phyloP scores from a whole-genome alignment of 2,113 vertebrate species.

The Sapajus apella region DNA sequence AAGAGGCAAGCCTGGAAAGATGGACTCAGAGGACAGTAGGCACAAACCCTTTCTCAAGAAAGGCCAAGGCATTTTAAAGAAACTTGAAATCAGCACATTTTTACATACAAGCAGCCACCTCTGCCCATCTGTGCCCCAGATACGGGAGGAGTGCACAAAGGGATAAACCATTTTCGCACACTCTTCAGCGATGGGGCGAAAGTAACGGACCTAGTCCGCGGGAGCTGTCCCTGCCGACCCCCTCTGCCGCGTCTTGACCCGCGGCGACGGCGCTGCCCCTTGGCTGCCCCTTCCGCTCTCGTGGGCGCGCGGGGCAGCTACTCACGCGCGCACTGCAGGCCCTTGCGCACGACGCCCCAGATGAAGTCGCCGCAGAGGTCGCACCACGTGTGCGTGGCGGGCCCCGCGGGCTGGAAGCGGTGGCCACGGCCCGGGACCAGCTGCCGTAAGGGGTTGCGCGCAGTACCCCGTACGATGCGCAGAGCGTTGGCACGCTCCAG shows the following conservation, averaged over 20 bases:
- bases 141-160: background rate
- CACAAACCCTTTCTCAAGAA: conserved; percentile 27
- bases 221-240: background rate
- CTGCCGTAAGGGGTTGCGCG: conserved; percentile 82
- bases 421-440: conserved; percentile 87
- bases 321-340: conserved; percentile 94
- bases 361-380: conserved; percentile 98
- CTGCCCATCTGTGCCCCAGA: background rate
- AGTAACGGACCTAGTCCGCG: background rate
- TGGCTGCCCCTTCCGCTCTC: conserved; percentile 1
- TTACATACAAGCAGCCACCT: background rate
- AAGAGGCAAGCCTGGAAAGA: conserved; percentile 10
- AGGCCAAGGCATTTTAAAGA: conserved; percentile 13
- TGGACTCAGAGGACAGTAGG: background rate
- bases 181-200: background rate
- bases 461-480: conserved; percentile 89
- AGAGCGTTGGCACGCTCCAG: conserved; percentile 92
- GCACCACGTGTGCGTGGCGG: conserved; percentile 93
- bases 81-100: conserved; percentile 20
- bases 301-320: conserved; percentile 72
- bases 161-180: background rate
- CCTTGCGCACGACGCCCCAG: conserved; percentile 95
- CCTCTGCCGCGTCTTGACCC: background rate
- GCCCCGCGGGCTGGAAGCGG: conserved; percentile 86
- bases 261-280: background rate